Percentiles rank a stretch among this genome's conserved stretches.
Conservation (phyloP, 2,797 vertebrate species). For the Cottoperca gobio region DNA sequence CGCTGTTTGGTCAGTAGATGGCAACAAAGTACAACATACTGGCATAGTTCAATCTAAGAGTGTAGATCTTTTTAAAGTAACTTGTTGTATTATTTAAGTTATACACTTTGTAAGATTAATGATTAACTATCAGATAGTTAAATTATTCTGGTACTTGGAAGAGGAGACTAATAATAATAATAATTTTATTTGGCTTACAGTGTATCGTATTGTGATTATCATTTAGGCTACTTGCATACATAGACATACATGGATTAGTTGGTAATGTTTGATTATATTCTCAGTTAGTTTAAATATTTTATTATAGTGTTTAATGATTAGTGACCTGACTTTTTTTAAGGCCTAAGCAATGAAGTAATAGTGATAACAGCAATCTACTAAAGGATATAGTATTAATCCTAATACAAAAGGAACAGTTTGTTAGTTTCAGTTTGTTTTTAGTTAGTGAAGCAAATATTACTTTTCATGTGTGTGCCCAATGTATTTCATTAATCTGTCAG, state of each 20-base stretch:
- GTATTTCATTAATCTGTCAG: constrained; percentile 9
- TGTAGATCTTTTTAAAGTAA: neutral
- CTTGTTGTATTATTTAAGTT: neutral
- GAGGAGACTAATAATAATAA: neutral
- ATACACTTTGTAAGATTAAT: neutral
- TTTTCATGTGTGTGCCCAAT: neutral
- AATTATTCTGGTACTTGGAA: neutral
- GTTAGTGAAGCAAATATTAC: neutral
- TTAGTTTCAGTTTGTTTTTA: neutral
- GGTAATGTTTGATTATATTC: no score
- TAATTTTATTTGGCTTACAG: neutral
- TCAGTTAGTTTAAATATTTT: no score
- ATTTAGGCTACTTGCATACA: no score
- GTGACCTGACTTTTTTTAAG: neutral
- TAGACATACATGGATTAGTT: no score
- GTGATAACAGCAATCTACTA: no score
- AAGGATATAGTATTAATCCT: neutral
- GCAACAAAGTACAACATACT: constrained; percentile 50
- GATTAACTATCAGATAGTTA: neutral
- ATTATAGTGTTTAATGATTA: no score
- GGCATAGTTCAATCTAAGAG: neutral
- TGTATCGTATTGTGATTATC: neutral
- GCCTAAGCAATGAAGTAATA: neutral
- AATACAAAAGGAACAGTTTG: neutral
- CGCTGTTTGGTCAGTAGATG: constrained; percentile 57